Conservation (phyloP, 2,113 vertebrate species). For the Myotis brandtii region DNA sequence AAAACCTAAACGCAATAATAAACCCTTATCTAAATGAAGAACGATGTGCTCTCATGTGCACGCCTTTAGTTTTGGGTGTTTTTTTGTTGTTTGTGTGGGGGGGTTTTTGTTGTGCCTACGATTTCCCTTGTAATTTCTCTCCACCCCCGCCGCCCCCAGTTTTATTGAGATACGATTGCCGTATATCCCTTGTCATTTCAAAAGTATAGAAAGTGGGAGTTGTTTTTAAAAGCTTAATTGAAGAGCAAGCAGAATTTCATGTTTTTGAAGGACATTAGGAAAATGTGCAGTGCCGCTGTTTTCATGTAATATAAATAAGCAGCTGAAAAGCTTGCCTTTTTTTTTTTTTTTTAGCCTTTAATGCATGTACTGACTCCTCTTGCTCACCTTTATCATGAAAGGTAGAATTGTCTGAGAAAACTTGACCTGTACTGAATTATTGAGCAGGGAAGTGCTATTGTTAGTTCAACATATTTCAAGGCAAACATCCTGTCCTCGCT, state of each 20-base stretch:
- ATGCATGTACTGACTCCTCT: background rate
- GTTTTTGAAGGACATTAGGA: background rate
- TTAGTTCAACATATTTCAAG: background rate
- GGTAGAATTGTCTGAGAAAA: slow-evolving; percentile 45
- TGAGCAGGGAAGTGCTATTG: background rate
- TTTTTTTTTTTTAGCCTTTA: background rate
- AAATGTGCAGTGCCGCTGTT: slow-evolving; percentile 16
- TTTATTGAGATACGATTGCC: background rate
- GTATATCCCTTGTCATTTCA: background rate
- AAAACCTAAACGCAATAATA: background rate
- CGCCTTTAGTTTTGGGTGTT: background rate
- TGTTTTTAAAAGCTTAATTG: background rate
- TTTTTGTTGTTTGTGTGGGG: too few species aligned
- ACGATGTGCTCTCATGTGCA: background rate
- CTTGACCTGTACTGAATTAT: slow-evolving; percentile 40
- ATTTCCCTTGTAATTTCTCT: background rate
- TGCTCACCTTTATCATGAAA: slow-evolving; percentile 46
- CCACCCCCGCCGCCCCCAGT: background rate
- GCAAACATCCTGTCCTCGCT: slow-evolving; percentile 10
- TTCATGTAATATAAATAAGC: background rate
- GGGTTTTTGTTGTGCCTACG: background rate
- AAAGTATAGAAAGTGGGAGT: slow-evolving; percentile 15
- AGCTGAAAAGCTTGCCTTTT: background rate
- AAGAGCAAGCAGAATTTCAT: background rate
- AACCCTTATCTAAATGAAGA: background rate